These are phyloP conservation scores for Zaprionus tsacasi DNA, from an alignment of 1,140 invertebrate species.

Conservation along the genomic window DNA sequence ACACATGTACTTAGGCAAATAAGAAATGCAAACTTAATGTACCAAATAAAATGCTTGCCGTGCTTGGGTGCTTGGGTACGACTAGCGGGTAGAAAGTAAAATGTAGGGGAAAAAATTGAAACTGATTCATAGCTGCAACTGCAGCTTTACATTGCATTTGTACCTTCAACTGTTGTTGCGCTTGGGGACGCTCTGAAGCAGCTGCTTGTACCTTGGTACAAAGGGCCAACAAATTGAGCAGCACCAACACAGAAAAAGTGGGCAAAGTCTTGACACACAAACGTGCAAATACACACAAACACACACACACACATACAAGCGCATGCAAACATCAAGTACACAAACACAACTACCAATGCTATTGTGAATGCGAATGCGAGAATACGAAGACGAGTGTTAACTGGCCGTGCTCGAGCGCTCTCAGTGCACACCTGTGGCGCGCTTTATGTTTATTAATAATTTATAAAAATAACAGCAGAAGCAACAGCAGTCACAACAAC, in stretches of 20 bases:
- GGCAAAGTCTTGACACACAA: constrained; percentile 16
- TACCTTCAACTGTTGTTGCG: neutral
- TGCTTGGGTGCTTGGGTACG: neutral
- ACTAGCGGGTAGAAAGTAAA: neutral
- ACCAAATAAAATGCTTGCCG: neutral
- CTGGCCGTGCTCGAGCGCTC: constrained; percentile 30
- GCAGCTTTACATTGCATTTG: neutral
- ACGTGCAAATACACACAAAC: neutral
- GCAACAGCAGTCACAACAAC: constrained; percentile 13
- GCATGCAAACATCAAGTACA: neutral
- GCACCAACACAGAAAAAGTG: constrained; percentile 22
- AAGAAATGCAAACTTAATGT: neutral
- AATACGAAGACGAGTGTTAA: constrained; percentile 23
- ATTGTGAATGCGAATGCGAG: constrained; percentile 6
- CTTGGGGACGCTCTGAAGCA: neutral
- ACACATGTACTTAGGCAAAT: neutral
- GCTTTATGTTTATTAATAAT: constrained; percentile 81
- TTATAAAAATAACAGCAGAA: constrained; percentile 62
- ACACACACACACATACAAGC: neutral
- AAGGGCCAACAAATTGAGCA: constrained; percentile 25
- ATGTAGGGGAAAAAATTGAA: neutral
- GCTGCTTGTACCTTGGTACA: constrained; percentile 23
- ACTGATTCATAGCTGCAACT: no score
- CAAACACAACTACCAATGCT: neutral
- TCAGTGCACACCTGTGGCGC: constrained; percentile 73